These are phyloP conservation scores for Hanleya hanleyi DNA, from an alignment of 2,888 invertebrate species.

Conservation along the genomic window DNA sequence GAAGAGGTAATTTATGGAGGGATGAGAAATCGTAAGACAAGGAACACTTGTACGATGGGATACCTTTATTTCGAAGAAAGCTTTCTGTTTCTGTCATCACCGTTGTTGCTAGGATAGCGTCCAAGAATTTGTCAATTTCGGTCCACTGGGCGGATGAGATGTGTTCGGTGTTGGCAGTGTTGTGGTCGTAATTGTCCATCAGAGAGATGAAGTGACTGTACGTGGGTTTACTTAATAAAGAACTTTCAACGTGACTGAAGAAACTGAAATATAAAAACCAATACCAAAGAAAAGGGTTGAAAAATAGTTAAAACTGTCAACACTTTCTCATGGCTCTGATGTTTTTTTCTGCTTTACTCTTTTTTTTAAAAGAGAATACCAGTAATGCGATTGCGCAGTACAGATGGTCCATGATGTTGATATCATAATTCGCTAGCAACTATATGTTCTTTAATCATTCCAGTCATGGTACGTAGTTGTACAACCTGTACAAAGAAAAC, in stretches of 20 bases:
- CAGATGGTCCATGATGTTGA: no score
- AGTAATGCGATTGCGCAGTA: no score
- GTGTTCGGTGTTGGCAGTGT: constrained; percentile 81
- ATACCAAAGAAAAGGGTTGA: not conserved
- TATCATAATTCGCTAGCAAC: no score
- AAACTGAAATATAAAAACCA: constrained; percentile 37
- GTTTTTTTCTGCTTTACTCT: no score
- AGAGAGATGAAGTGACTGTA: constrained; percentile 83
- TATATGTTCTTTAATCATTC: no score
- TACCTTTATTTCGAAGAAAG: constrained; percentile 79
- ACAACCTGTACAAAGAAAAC: no score
- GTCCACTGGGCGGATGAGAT: constrained; percentile 82
- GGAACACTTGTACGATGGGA: no score
- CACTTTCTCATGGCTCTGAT: no score
- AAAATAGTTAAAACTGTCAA: not conserved
- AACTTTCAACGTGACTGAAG: constrained; percentile 50
- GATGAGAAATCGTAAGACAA: no score
- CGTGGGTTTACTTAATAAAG: constrained; percentile 74
- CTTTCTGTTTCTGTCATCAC: constrained; percentile 84
- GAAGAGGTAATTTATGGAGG: no score
- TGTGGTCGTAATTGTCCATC: constrained; percentile 89
- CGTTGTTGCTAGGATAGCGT: constrained; percentile 83
- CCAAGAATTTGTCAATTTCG: constrained; percentile 87
- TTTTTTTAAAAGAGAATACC: no score
- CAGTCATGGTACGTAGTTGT: no score